Evolutionary conservation across 1,140 invertebrate genomes (phyloP), one percentile per base, ranked within the genome.

Genomic region (Drosophila bocqueti): DNA sequence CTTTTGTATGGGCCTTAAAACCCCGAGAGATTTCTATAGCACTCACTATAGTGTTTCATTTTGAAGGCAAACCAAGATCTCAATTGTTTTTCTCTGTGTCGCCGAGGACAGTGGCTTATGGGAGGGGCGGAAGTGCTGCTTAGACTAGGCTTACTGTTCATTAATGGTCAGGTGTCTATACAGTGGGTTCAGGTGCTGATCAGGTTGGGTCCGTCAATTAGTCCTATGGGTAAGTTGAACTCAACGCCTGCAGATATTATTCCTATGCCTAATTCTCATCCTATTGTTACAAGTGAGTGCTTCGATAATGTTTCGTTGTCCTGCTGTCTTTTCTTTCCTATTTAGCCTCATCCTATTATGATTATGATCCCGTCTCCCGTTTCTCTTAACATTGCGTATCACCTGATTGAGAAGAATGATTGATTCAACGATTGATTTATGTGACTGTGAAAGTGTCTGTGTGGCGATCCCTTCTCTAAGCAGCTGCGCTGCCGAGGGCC

Each of bases 401-500:
- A 90, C 84, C 81, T 65, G 85, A 81, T 72, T 72, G 76, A 77
- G 55, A 68, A 63, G 36, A 81, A 62, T 66, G 69, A 61, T 52
- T 36, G 69, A 68, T 63, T 65, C 58, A 64, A 65, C 67, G 55
- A 60, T 52, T 66, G 58, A n/a, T 50, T 43, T 47, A 49, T 42
- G 46, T 18, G 29, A 57, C 55, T 55, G 5, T 38, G 34, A 43
- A 29, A 58, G 60, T 40, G 34, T 58, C 18, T 34, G 57, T 40
- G 6, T 45, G 36, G 43, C 31, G 16, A 29, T 65, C 50, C 58
- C 71, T 72, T 15, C 9, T 36, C 34, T 90, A 90, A 49, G 85
- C 85, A 90, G 86, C 86, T 71, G 84, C 86, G 62, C 77, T 91
- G 82, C 84, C 77, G 15, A 82, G 76, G 64, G 76, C 86, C 85